These are phyloP conservation scores for Sebastes trivittatus DNA, from an alignment of 2,797 vertebrate species.

Conservation along the genomic window DNA sequence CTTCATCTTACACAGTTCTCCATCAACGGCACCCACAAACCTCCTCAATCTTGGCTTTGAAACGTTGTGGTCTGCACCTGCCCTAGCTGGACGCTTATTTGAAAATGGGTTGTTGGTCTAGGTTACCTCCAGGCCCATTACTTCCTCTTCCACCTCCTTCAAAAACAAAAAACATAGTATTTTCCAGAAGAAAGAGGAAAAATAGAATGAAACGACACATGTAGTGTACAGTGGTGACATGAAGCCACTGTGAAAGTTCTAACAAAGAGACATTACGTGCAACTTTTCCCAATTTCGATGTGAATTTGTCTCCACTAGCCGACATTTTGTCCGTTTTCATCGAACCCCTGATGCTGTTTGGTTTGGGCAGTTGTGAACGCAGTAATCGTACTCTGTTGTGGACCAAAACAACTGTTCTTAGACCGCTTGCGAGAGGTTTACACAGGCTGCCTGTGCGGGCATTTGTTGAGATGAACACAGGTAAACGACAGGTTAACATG, in stretches of 20 bases:
- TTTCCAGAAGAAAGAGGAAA: not conserved
- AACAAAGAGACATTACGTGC: not conserved
- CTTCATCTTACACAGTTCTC: not conserved
- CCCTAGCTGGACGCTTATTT: not conserved
- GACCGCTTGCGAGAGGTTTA: too few relatives aligned
- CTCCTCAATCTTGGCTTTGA: not conserved
- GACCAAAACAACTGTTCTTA: too few relatives aligned
- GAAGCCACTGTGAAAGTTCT: not conserved
- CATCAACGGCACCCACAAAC: not conserved
- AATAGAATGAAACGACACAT: not conserved
- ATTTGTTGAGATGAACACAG: too few relatives aligned
- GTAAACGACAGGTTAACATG: too few relatives aligned
- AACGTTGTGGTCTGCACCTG: not conserved
- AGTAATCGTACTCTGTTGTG: too few relatives aligned
- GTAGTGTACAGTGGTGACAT: not conserved
- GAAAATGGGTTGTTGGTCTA: too few relatives aligned
- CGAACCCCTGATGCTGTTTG: too few relatives aligned
- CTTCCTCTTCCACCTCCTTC: not conserved
- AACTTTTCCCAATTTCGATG: not conserved
- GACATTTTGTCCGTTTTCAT: rapidly evolving
- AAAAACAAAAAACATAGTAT: not conserved
- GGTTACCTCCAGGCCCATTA: not conserved
- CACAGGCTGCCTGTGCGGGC: too few relatives aligned
- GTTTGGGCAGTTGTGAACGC: too few relatives aligned
- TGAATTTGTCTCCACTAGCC: not conserved